Evolutionary conservation across 35 echinoderm and acorn worm genomes (phyloP).

Genomic region (Apostichopus californicus): DNA sequence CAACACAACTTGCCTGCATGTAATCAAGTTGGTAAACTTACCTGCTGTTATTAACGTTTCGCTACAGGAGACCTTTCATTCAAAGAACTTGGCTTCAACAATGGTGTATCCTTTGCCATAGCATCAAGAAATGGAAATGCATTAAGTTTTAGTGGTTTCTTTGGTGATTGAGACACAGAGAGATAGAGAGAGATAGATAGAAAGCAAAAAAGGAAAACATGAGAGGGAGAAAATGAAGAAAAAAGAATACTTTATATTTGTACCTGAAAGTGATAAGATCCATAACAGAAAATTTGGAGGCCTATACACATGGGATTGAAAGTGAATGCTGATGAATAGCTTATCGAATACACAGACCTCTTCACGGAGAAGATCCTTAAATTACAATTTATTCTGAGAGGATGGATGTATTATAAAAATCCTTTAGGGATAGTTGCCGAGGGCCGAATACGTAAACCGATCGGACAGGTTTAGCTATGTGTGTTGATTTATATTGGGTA

Average conservation of each 20-base stretch:
- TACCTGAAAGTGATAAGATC: too few relatives aligned
- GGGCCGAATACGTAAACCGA: background rate
- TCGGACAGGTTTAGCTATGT: background rate
- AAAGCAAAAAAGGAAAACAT: background rate
- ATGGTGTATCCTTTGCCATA: background rate
- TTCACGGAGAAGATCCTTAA: background rate
- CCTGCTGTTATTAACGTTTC: background rate
- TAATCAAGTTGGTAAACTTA: too few relatives aligned
- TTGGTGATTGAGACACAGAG: background rate
- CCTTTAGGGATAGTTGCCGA: background rate
- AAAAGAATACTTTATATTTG: background rate
- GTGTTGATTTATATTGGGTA: background rate
- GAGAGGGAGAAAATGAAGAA: background rate
- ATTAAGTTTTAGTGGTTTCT: background rate
- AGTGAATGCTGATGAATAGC: background rate
- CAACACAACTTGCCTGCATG: too few relatives aligned
- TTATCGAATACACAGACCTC: background rate
- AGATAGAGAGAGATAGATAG: background rate
- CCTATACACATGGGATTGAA: background rate
- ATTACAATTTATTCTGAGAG: background rate
- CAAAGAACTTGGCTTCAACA: background rate
- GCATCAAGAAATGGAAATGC: background rate
- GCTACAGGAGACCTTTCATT: background rate
- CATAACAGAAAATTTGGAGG: background rate
- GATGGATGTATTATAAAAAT: background rate